A percentile compares a stretch with the other conserved stretches of the same genome.
Conservation (phyloP, 2,888 invertebrate species). For the Danaus chrysippus region DNA sequence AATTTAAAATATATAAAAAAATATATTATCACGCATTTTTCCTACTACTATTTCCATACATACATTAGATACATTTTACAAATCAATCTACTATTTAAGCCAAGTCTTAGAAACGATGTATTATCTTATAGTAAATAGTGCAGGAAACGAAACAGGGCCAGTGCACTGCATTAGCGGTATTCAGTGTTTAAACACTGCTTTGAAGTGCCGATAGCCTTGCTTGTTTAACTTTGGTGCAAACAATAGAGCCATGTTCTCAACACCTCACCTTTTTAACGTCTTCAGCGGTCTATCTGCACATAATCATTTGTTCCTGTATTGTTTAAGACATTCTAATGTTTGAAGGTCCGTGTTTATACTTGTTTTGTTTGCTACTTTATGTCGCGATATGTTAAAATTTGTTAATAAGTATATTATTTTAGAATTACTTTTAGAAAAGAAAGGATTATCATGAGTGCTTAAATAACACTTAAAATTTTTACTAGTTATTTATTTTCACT, state of each 20-base stretch:
- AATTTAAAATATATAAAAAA: too few relatives aligned
- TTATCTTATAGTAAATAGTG: slow-evolving; percentile 29
- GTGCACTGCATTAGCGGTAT: slow-evolving; percentile 55
- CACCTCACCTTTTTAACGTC: slow-evolving; percentile 67
- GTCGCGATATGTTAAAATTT: too few relatives aligned
- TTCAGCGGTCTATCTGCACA: slow-evolving; percentile 51
- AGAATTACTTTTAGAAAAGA: too few relatives aligned
- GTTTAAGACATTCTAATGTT: not conserved
- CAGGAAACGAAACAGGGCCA: slow-evolving; percentile 34
- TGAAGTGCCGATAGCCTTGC: slow-evolving; percentile 44
- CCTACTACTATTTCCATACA: too few relatives aligned
- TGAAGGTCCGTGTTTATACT: too few relatives aligned
- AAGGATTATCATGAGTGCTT: too few relatives aligned
- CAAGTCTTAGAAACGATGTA: slow-evolving; percentile 7
- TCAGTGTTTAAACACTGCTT: slow-evolving; percentile 34
- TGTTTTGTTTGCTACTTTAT: too few relatives aligned
- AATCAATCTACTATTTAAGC: not conserved
- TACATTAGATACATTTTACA: not conserved
- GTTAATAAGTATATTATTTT: too few relatives aligned
- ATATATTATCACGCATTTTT: too few relatives aligned
- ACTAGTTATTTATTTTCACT: too few relatives aligned
- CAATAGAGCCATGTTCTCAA: slow-evolving; percentile 63
- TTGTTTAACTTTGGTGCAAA: slow-evolving; percentile 63
- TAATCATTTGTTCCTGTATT: not conserved
- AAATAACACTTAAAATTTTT: too few relatives aligned